A percentile compares a stretch with the other conserved stretches of the same genome.
phyloP scores from a whole-genome alignment of 2,113 vertebrate species.

The Alouatta palliata region DNA sequence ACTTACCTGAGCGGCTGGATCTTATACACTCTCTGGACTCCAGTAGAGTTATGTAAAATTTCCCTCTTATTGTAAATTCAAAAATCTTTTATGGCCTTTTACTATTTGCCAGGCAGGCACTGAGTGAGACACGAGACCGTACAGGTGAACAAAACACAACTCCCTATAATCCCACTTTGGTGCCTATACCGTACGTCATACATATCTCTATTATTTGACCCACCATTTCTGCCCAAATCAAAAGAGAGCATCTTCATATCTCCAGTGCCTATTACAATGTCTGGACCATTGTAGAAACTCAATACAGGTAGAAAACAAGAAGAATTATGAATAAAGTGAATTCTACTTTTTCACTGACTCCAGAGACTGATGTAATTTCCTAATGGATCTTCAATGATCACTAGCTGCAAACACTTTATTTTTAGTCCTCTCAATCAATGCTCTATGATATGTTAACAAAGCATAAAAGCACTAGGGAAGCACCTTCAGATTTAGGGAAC shows the following conservation, averaged over 20 bases:
- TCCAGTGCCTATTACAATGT: not conserved
- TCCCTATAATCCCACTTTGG: not conserved
- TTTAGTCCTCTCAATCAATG: slow-evolving; percentile 45
- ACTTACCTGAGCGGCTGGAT: not conserved
- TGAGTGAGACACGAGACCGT: not conserved
- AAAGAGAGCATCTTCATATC: slow-evolving; percentile 5
- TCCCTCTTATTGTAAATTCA: not conserved
- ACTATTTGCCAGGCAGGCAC: not conserved
- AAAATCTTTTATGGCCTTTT: not conserved
- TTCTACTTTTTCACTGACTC: not conserved
- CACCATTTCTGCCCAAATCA: not conserved
- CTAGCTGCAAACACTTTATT: slow-evolving; percentile 20
- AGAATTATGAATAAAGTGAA: slow-evolving; percentile 14
- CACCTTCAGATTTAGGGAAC: slow-evolving; percentile 30
- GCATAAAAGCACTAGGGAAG: slow-evolving; percentile 31
- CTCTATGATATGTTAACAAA: slow-evolving; percentile 45
- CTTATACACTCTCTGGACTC: not conserved
- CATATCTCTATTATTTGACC: not conserved
- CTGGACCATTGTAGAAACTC: not conserved
- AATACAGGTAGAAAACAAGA: not conserved
- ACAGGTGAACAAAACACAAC: slow-evolving; percentile 17
- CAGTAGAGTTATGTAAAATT: not conserved
- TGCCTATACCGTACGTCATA: not conserved
- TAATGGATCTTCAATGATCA: slow-evolving; percentile 37
- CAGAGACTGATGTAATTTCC: not conserved